Evolutionary conservation across 2,888 invertebrate species (phyloP).

Genomic region (Tenthredo scrophulariae): DNA sequence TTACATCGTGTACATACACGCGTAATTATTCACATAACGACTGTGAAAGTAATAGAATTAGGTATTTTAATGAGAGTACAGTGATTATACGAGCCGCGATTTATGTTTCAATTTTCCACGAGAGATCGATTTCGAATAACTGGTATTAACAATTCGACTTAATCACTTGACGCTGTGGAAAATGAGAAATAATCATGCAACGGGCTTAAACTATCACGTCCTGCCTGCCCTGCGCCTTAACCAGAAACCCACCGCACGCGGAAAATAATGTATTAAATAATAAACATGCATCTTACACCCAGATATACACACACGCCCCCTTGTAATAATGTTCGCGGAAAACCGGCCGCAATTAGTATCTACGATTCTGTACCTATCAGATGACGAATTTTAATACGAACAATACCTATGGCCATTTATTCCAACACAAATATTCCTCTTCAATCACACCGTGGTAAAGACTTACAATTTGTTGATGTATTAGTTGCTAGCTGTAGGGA

Average conservation of each 20-base stretch:
- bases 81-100: neutral
- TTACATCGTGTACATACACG: neutral
- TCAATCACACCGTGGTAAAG: neutral
- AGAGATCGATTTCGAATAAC: neutral
- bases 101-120: neutral
- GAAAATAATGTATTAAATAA: neutral
- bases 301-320: neutral
- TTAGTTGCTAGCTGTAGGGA: neutral
- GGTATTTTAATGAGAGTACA: neutral
- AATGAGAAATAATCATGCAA: neutral
- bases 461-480: neutral
- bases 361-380: neutral
- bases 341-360: neutral
- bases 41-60: neutral
- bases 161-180: constrained; percentile 3
- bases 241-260: neutral
- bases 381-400: neutral
- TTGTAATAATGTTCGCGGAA: neutral
- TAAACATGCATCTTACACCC: neutral
- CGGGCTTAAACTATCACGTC: neutral
- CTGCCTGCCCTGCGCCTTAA: neutral
- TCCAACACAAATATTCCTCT: neutral
- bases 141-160: neutral
- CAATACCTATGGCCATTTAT: neutral
- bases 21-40: neutral